Evolutionary conservation across 2,113 vertebrate genomes (phyloP).

Genomic region (Gambusia holbrooki): DNA sequence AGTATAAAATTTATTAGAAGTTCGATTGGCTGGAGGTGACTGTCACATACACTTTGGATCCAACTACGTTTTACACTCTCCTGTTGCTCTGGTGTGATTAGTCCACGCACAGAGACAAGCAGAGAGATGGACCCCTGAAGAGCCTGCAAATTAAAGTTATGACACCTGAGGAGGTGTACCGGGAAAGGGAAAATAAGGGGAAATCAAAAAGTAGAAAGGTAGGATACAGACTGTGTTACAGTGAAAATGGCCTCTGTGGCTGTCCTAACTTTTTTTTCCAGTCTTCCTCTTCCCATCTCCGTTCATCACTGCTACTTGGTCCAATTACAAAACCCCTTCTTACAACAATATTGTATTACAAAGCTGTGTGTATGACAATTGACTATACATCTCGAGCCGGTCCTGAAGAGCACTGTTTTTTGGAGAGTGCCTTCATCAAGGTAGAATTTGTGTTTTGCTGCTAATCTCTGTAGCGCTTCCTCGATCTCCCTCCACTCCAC

Average conservation of each 20-base stretch:
- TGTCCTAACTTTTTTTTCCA: slow-evolving; percentile 6
- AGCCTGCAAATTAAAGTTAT: slow-evolving; percentile 67
- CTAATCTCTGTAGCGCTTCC: slow-evolving; percentile 17
- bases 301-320: not conserved
- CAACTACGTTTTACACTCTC: not conserved
- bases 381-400: slow-evolving; percentile 8
- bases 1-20: not conserved
- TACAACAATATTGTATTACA: not conserved
- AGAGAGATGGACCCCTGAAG: slow-evolving; percentile 50
- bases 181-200: slow-evolving; percentile 19
- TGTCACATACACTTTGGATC: slow-evolving; percentile 31
- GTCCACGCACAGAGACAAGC: slow-evolving; percentile 24
- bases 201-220: slow-evolving; percentile 2
- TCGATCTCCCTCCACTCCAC: not conserved
- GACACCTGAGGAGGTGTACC: slow-evolving; percentile 56
- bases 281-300: not conserved
- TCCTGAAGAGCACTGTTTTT: slow-evolving; percentile 20
- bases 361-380: not conserved
- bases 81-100: slow-evolving; percentile 52
- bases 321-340: not conserved
- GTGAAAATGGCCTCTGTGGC: slow-evolving; percentile 1
- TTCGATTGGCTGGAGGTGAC: slow-evolving; percentile 36
- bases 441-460: slow-evolving; percentile 32
- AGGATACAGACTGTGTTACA: slow-evolving; percentile 1
- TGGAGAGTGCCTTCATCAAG: slow-evolving; percentile 35